These are phyloP conservation scores for Scaptomyza hsui DNA, from an alignment of 1,140 invertebrate genomes.

Conservation along the genomic window DNA sequence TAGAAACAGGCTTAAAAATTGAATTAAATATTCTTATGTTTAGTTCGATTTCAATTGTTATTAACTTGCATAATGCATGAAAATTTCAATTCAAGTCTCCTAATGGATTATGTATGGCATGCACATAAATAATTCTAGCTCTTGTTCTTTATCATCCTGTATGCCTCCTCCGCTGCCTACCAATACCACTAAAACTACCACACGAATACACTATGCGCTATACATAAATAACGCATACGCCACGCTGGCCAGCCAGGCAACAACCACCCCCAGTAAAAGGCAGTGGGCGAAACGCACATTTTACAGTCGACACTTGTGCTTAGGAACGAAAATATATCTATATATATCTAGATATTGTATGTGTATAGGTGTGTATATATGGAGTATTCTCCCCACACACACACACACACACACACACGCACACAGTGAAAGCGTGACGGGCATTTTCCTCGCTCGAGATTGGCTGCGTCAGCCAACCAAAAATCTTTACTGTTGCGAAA, in stretches of 20 bases:
- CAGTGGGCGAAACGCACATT: conserved; percentile 33
- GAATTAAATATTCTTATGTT: conserved; percentile 6
- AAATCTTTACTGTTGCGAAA: conserved; percentile 83
- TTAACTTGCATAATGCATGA: conserved; percentile 18
- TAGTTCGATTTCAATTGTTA: conserved; percentile 11
- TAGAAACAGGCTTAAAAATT: neutral
- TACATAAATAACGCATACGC: conserved; percentile 71
- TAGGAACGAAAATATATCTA: conserved; percentile 36
- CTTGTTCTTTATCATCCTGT: conserved; percentile 8
- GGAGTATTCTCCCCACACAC: conserved; percentile 46
- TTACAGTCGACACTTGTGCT: conserved; percentile 50
- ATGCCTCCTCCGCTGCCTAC: conserved; percentile 1
- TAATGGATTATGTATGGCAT: conserved; percentile 48
- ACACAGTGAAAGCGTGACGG: conserved; percentile 46
- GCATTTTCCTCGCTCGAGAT: conserved; percentile 65
- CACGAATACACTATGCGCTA: conserved; percentile 48
- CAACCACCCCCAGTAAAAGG: conserved; percentile 13
- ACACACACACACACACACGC: conserved; percentile 42
- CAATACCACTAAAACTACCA: conserved; percentile 33
- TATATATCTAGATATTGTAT: conserved; percentile 9
- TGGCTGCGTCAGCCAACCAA: conserved; percentile 82
- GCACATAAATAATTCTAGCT: conserved; percentile 46
- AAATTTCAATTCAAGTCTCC: conserved; percentile 20
- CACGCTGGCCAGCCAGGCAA: conserved; percentile 29
- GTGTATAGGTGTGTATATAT: conserved; percentile 37